phyloP scores from a whole-genome alignment of 2,888 invertebrate genomes.

The Dryocosmus kuriphilus region DNA sequence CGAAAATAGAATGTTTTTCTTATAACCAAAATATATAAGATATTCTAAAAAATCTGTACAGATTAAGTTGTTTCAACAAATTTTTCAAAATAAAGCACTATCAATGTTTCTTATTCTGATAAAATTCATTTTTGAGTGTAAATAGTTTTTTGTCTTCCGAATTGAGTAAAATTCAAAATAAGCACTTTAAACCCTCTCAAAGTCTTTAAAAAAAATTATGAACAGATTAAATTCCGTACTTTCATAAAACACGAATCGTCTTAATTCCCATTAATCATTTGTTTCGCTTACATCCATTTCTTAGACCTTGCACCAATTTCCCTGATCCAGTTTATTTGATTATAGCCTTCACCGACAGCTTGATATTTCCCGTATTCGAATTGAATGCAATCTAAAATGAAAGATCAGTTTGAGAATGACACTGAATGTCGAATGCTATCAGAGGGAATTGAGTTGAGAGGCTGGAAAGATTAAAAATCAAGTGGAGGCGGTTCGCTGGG shows the following conservation, averaged over 20 bases:
- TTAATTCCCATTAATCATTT: background rate
- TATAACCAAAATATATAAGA: too few relatives aligned
- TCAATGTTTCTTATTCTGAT: too few relatives aligned
- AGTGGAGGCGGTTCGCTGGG: background rate
- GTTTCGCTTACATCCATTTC: background rate
- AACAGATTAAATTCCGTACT: background rate
- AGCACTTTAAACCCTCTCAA: too few relatives aligned
- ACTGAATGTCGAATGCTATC: constrained; percentile 13
- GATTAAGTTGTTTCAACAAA: too few relatives aligned
- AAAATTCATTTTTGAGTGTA: too few relatives aligned
- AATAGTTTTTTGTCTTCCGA: too few relatives aligned
- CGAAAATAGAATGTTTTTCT: too few relatives aligned
- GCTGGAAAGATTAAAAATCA: constrained; percentile 23
- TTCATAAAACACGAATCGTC: background rate
- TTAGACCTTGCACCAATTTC: background rate
- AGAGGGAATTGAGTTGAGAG: constrained; percentile 9
- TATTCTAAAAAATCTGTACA: too few relatives aligned
- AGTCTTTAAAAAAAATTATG: too few relatives aligned
- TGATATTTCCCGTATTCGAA: background rate
- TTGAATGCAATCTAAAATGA: constrained; percentile 24
- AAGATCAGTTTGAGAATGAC: constrained; percentile 12
- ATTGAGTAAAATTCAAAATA: too few relatives aligned
- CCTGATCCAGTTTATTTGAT: constrained; percentile 19
- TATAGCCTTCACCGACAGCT: background rate
- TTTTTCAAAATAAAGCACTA: too few relatives aligned